These are phyloP conservation scores for Melanotaenia nigrans DNA, from an alignment of 2,797 vertebrate species.

Conservation along the genomic window DNA sequence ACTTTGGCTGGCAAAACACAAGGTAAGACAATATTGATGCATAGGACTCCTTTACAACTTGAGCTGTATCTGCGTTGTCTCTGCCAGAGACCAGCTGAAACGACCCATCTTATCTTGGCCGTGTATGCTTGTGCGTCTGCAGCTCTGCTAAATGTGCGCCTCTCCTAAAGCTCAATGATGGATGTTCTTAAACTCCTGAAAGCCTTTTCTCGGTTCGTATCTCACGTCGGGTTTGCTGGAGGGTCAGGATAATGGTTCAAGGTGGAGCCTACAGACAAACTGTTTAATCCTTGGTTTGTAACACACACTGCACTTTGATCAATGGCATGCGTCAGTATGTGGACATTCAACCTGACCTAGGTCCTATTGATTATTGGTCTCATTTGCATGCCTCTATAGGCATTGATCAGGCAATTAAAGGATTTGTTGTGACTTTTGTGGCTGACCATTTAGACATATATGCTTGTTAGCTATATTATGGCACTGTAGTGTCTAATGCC, in stretches of 20 bases:
- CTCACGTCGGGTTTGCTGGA: constrained; percentile 39
- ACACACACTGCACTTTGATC: constrained; percentile 63
- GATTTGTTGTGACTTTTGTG: constrained; percentile 65
- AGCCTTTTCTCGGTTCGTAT: constrained; percentile 41
- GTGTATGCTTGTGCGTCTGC: constrained; percentile 36
- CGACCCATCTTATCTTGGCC: constrained; percentile 46
- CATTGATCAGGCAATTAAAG: constrained; percentile 77
- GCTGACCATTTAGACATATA: constrained; percentile 15
- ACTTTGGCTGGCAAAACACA: constrained; percentile 82
- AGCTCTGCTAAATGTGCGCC: constrained; percentile 15
- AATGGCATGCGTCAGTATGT: constrained; percentile 34
- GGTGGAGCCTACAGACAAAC: constrained; percentile 61
- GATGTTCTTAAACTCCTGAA: constrained; percentile 53
- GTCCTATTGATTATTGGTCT: constrained; percentile 63
- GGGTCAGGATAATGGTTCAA: constrained; percentile 68
- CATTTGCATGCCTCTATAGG: constrained; percentile 68
- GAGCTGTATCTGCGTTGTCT: constrained; percentile 7
- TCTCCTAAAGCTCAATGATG: constrained; percentile 57
- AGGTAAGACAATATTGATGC: constrained; percentile 73
- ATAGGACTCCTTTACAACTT: constrained; percentile 9
- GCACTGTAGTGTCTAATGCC: not conserved
- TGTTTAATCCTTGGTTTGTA: constrained; percentile 65
- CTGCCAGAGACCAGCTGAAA: constrained; percentile 20
- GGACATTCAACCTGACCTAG: constrained; percentile 42
- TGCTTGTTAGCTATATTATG: not conserved